Evolutionary conservation across 2,797 vertebrate genomes (phyloP).

Genomic region (Sphenodon punctatus): DNA sequence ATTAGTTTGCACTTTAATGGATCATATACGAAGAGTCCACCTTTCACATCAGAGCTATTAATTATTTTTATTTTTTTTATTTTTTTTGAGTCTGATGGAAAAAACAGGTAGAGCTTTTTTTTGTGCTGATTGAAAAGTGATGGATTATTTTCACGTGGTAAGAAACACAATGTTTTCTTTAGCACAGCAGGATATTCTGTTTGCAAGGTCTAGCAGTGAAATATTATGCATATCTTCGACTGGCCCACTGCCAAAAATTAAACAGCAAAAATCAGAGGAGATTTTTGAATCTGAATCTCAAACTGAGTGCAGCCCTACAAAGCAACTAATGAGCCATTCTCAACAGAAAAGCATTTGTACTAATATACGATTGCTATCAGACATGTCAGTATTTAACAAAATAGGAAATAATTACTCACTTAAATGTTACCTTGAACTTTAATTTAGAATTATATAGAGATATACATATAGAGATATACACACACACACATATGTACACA

Average conservation of each 20-base stretch:
- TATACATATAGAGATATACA: slow-evolving; percentile 21
- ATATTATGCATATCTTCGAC: slow-evolving; percentile 94
- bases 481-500: not conserved
- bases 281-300: slow-evolving; percentile 78
- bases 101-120: slow-evolving; percentile 88
- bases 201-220: slow-evolving; percentile 93
- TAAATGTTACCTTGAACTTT: slow-evolving; percentile 74
- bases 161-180: slow-evolving; percentile 99
- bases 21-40: slow-evolving; percentile 82
- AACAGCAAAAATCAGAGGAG: slow-evolving; percentile 76
- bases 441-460: slow-evolving; percentile 53
- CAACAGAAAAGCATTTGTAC: slow-evolving; percentile 72
- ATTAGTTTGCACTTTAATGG: slow-evolving; percentile 82
- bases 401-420: slow-evolving; percentile 79
- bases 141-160: slow-evolving; percentile 96
- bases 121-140: slow-evolving; percentile 90
- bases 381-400: slow-evolving; percentile 72
- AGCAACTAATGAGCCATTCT: slow-evolving; percentile 75
- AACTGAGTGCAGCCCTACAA: slow-evolving; percentile 63
- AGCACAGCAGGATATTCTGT: slow-evolving; percentile 99
- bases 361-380: slow-evolving; percentile 69
- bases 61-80: too few relatives aligned
- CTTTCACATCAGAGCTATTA: slow-evolving; percentile 80
- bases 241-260: slow-evolving; percentile 84
- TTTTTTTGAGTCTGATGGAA: slow-evolving; percentile 88